Evolutionary conservation across 2,113 vertebrate species (phyloP), one percentile per base, ranked within the genome.

Genomic region (Scomber scombrus): DNA sequence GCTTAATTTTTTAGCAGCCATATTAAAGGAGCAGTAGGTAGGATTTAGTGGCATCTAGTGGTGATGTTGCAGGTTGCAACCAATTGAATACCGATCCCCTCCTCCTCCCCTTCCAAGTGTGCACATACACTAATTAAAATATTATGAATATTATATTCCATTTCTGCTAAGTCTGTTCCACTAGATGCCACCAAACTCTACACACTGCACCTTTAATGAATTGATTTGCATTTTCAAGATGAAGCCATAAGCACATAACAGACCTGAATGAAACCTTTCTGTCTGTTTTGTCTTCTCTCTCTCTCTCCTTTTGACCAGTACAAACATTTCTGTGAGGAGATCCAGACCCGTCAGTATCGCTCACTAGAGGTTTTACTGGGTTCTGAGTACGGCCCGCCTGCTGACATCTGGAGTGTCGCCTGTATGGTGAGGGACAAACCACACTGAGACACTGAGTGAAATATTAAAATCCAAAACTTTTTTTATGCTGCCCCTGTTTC

Each of bases 281-380:
- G 2, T 54, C 52, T 67, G 3, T 5, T 54, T 3, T 65, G 3
- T 46, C 0, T 58, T 16, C 4, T 21, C 16, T 29, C 2, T 52
- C 14, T 78, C 0, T 78, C 19, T 77, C n/a, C 72, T 1, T 82
- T 81, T 69, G 49, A 64, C 4, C 80, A 97, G 97, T 97, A 97
- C 90, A 97, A 97, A 85, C 95, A 96, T 63, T 96, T 96, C 90
- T 95, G 95, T 58, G 95, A 96, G 74, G 92, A 96, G 87, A 97
- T 97, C 86, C 96, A 97, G 92, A 97, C 97, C 1, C 95, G 95
- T 82, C 96, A 96, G 16, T 97, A 97, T 78, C 93, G 96, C 5
- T 96, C 96, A 21, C 92, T 97, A 46, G 96, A 97, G 85, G 96
- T 96, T 67, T 95, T 97, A 23, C 92, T 97, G 16, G 96, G 96